Base-by-base conservation (phyloP, 2,113 vertebrate genomes). In the Hypocryptadius cinnamomeus region DNA sequence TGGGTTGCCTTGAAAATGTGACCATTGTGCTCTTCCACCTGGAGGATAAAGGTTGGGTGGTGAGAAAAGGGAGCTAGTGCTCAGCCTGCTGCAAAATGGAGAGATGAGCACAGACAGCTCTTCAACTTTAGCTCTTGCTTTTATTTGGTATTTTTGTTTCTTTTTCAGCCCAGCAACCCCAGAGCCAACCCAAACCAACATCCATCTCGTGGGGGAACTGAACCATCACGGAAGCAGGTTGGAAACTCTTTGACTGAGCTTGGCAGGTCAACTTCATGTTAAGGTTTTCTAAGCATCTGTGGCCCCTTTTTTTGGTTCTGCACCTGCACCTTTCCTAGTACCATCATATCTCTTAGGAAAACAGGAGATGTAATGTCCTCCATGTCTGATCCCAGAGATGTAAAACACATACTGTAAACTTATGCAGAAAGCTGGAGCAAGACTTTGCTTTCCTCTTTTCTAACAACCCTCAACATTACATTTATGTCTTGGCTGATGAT, bases 1-100 rank as follows among this genome's bases (percentile, higher is more conserved):
- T 99, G 99, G 5, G 99, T 99, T 3, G 99, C 98, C 96, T 99
- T 99, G 93, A 99, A 99, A 94, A 99, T 98, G 96, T 99, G 99
- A n/a, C 99, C 99, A 9, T 99, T 99, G 95, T 99, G 99, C 64
- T 99, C 99, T 96, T 99, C 99, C 69, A 99, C 98, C 99, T 99
- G 96, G 79, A 94, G 18, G 48, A 92, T 72, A 96, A 84, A 95
- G 40, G 42, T 69, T 77, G 42, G 24, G 44, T 54, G 68, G 48
- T 90, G 44, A 90, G 57, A 45, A 92, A 82, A 79, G 69, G 24
- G 25, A 90, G 61, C 31, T 10, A 23, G 35, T 31, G 50, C 59
- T 74, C 56, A 73, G 47, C 17, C 39, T 89, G 61, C 53, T 61
- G 76, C 82, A 63, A 63, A 90, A 71, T 0, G 2, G 39, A 57